These are phyloP conservation scores for Quadriops clusia DNA, from an alignment of 2,888 invertebrate species.

Conservation along the genomic window DNA sequence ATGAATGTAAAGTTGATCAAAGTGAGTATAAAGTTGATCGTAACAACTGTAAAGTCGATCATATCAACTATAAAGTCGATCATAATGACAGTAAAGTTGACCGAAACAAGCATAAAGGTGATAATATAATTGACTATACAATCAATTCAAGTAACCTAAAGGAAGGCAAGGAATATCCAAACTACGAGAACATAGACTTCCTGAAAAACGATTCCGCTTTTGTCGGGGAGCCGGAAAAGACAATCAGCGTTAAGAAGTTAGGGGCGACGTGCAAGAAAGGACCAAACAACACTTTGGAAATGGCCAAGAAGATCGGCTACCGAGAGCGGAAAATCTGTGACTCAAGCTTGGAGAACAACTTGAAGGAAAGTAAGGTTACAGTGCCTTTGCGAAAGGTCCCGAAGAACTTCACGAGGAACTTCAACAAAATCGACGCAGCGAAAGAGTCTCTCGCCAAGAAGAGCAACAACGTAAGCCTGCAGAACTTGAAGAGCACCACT, in stretches of 20 bases:
- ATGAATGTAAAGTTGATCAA: too few species aligned
- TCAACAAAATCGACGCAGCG: too few species aligned
- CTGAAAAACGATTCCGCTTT: slow-evolving; percentile 29
- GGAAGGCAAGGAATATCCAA: slow-evolving; percentile 23
- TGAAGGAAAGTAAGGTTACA: slow-evolving; percentile 18
- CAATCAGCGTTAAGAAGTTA: slow-evolving; percentile 11
- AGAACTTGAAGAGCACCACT: slow-evolving; percentile 17
- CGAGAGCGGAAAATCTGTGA: background rate
- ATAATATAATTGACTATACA: too few species aligned
- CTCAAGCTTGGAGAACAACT: slow-evolving; percentile 21
- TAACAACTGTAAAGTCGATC: too few species aligned
- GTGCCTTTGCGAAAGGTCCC: slow-evolving; percentile 30
- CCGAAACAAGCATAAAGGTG: too few species aligned
- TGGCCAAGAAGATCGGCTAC: too few species aligned
- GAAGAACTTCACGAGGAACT: slow-evolving; percentile 34
- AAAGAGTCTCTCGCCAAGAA: slow-evolving; percentile 20
- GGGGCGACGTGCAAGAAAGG: slow-evolving; percentile 5
- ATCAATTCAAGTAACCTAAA: too few species aligned
- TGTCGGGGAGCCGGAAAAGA: slow-evolving; percentile 13
- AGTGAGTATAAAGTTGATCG: too few species aligned
- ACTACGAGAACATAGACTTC: slow-evolving; percentile 32
- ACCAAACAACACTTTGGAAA: slow-evolving; percentile 8
- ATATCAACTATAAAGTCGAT: too few species aligned
- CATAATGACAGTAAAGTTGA: too few species aligned
- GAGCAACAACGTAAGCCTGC: slow-evolving; percentile 13